Evolutionary conservation across 2,888 invertebrate genomes (phyloP), one percentile per base, ranked within the genome.

Genomic region (Agrotis segetum): DNA sequence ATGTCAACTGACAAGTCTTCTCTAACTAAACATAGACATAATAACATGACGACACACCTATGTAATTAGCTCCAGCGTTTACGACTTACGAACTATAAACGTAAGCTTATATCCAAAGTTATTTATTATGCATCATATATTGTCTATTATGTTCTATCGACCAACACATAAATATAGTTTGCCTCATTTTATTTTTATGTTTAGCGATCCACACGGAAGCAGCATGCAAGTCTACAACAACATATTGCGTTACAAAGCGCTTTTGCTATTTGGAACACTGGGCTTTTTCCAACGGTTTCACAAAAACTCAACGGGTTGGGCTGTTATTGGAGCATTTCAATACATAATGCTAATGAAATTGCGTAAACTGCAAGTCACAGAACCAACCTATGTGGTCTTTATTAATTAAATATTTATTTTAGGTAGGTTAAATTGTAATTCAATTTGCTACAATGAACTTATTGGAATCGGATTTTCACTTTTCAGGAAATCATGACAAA

Each of bases 141-240:
- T 71, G 29, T 65, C 50, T 56, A 67, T 65, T 24, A 60, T 70
- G 61, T 55, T 68, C 44, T 44, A 62, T 75, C 60, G 67, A 75
- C 52, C 49, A 58, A 67, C 66, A 29, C 56, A 72, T 78, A 74
- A 59, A 62, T 67, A 67, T 24, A 65, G 65, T 74, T 75, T 85
- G 76, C 71, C 73, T 72, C 75, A 63, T 68, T 70, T 40, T 70
- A 65, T 56, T 58, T 66, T 78, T 83, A 83, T 85, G 77, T 79
- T 81, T 77, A 83, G 83, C 74, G 53, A 65, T 65, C 58, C 65
- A 75, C 73, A 24, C 84, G 85, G 81, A 83, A 85, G 78, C 71
- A 52, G 50, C 58, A 73, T 77, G 71, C 53, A 61, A 72, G 76
- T 74, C 59, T 76, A 76, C 75, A 24, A 67, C 74, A 65, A 50